Conservation (phyloP, 37 sponge, comb jelly and placozoan genomes). For the Halichondria panicea region DNA sequence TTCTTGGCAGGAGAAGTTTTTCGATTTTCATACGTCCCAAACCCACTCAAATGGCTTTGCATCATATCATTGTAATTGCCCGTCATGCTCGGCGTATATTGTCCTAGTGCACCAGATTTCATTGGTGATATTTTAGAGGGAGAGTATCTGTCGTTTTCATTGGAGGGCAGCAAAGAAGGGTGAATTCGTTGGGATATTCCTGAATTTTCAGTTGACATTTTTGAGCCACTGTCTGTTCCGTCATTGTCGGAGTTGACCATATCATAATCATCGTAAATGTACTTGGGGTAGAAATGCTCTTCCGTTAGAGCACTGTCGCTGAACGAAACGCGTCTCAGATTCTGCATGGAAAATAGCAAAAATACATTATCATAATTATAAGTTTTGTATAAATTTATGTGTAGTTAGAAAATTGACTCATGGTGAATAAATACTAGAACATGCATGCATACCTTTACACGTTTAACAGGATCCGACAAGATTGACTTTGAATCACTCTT, state of each 20-base stretch:
- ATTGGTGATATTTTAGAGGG: neutral
- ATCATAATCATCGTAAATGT: constrained; percentile 75
- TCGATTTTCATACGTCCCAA: too few species aligned
- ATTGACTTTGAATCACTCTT: constrained; percentile 1
- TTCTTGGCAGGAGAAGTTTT: neutral
- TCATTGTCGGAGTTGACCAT: constrained; percentile 11
- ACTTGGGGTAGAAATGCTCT: constrained; percentile 66
- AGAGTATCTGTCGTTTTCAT: neutral
- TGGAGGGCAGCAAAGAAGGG: constrained; percentile 19
- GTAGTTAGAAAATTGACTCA: neutral
- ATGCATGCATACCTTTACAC: neutral
- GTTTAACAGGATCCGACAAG: neutral
- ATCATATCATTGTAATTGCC: neutral
- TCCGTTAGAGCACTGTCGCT: constrained; percentile 35
- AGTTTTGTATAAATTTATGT: constrained; percentile 2
- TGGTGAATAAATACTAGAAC: neutral
- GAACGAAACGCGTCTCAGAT: constrained; percentile 55
- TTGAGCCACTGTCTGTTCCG: neutral
- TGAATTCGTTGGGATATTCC: constrained; percentile 40
- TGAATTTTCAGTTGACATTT: neutral
- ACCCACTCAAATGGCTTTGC: neutral
- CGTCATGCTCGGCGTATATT: constrained; percentile 14
- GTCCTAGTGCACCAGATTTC: neutral
- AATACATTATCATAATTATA: neutral
- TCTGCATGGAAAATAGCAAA: neutral